phyloP scores from a whole-genome alignment of 2,113 vertebrate species.

The Acrocephalus kingi region DNA sequence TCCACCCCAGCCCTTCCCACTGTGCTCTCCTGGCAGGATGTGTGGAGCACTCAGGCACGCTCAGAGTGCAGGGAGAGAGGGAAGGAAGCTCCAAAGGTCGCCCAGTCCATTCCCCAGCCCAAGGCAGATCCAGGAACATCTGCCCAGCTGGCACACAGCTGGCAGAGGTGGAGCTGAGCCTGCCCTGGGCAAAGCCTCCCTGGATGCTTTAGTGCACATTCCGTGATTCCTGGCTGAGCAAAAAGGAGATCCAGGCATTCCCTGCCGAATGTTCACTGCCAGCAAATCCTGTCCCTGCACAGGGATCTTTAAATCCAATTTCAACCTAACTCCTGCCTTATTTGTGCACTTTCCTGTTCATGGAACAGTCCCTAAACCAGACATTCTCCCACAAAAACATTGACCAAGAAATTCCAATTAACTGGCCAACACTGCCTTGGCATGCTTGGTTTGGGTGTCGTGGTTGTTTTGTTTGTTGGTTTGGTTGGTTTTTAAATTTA shows the following conservation, averaged over 20 bases:
- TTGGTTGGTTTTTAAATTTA: neutral
- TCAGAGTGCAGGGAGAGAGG: neutral
- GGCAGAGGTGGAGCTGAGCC: neutral
- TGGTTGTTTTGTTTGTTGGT: neutral
- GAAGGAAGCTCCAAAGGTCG: neutral
- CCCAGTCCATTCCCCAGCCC: neutral
- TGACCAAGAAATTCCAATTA: neutral
- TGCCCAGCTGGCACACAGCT: neutral
- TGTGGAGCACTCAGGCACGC: neutral
- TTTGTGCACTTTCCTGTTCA: neutral
- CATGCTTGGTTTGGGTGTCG: too few species aligned
- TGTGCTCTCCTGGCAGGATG: neutral
- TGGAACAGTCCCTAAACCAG: neutral
- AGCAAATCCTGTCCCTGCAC: neutral
- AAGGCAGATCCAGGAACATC: neutral
- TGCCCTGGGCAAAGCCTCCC: neutral
- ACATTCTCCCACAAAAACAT: neutral
- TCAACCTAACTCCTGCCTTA: neutral
- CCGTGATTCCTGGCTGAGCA: neutral
- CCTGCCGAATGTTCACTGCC: neutral
- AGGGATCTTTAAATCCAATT: neutral
- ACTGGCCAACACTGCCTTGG: neutral
- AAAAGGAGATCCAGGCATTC: neutral
- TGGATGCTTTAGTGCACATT: neutral
- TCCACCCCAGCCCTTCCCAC: neutral